Percentiles rank a stretch among this genome's conserved stretches.
phyloP scores from a whole-genome alignment of 2,888 invertebrate genomes.

The Allolobophora icterica region DNA sequence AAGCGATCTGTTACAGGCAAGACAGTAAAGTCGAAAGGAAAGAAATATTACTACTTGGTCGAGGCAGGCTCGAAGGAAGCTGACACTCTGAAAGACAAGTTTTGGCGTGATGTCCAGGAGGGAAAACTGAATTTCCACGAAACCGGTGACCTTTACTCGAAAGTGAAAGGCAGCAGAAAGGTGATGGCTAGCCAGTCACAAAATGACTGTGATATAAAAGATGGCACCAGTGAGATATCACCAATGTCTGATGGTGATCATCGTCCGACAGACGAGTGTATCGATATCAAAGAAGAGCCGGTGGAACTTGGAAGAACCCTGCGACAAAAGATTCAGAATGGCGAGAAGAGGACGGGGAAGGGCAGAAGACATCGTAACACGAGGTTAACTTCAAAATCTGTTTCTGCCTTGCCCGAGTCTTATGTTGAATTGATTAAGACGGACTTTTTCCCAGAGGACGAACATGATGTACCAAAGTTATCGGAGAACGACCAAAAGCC shows the following conservation, averaged over 20 bases:
- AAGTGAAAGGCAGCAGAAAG: slow-evolving; percentile 54
- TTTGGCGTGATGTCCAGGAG: slow-evolving; percentile 63
- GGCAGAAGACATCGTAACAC: not conserved
- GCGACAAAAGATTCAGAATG: not conserved
- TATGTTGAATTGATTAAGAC: not conserved
- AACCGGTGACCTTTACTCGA: slow-evolving; percentile 63
- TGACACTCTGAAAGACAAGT: slow-evolving; percentile 59
- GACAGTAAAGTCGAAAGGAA: not conserved
- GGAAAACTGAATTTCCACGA: slow-evolving; percentile 61
- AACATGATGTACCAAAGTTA: not conserved
- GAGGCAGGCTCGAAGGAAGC: slow-evolving; percentile 41
- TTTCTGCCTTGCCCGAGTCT: slow-evolving; percentile 3
- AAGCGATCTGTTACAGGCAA: not conserved
- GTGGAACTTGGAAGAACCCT: not conserved
- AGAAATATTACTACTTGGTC: slow-evolving; percentile 21
- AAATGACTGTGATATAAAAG: not conserved
- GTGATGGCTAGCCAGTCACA: not conserved
- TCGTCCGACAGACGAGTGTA: not conserved
- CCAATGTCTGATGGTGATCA: not conserved
- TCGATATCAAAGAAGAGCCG: not conserved
- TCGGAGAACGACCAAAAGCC: not conserved
- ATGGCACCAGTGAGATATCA: not conserved
- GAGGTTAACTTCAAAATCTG: not conserved
- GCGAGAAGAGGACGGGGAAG: not conserved
- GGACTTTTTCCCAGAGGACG: not conserved